These are phyloP conservation scores for Corapipo altera DNA, from an alignment of 2,113 vertebrate species.

Conservation along the genomic window DNA sequence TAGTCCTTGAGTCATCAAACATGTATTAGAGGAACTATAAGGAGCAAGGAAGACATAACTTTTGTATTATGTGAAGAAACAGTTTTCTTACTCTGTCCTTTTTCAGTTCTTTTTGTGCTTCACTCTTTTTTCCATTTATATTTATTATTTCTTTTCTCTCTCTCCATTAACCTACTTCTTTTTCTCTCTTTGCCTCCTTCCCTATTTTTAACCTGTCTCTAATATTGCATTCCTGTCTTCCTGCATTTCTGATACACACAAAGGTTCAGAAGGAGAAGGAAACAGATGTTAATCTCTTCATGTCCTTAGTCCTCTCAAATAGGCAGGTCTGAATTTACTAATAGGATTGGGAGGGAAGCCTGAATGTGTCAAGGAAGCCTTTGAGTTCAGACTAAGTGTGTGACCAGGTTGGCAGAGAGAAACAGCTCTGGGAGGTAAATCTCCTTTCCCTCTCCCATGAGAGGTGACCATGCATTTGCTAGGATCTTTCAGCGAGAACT, in stretches of 20 bases:
- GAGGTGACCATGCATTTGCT: constrained; percentile 53
- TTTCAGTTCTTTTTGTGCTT: neutral
- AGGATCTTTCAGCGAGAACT: constrained; percentile 65
- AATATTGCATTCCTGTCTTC: neutral
- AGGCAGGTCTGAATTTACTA: constrained; percentile 33
- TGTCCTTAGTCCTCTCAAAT: constrained; percentile 16
- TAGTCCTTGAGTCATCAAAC: neutral
- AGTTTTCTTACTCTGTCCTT: neutral
- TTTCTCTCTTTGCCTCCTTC: neutral
- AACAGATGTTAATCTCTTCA: constrained; percentile 27
- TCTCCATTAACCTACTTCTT: neutral
- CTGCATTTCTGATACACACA: neutral
- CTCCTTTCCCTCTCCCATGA: neutral
- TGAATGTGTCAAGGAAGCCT: constrained; percentile 8
- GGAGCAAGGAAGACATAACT: neutral
- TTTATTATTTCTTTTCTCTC: neutral
- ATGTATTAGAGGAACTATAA: neutral
- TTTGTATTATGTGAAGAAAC: neutral
- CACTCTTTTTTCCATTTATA: neutral
- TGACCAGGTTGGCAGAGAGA: neutral
- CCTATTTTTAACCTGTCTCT: neutral
- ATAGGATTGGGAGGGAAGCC: constrained; percentile 61
- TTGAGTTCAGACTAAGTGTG: neutral
- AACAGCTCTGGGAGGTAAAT: neutral
- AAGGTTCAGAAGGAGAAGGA: neutral